Conservation (phyloP, 2,113 vertebrate genomes). For the Indri indri region DNA sequence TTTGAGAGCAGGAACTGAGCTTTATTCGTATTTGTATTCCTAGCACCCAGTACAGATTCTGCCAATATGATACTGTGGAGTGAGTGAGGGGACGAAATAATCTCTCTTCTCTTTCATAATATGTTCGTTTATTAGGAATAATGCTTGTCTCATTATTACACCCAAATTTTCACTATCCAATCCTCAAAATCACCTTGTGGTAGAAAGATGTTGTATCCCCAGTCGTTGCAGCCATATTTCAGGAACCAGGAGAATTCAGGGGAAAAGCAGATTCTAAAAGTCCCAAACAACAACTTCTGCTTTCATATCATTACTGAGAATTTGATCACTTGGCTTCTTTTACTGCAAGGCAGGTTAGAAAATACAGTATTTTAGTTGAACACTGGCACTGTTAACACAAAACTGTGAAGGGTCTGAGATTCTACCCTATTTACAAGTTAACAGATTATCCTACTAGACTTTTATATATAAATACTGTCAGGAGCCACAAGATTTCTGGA, state of each 20-base stretch:
- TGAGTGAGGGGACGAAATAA: background rate
- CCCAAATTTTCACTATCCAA: background rate
- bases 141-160: background rate
- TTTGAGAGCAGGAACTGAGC: background rate
- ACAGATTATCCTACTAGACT: background rate
- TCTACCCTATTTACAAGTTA: background rate
- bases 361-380: background rate
- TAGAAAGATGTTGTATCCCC: background rate
- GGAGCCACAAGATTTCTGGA: background rate
- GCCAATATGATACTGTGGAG: background rate
- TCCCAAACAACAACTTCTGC: background rate
- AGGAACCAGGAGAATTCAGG: background rate
- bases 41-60: background rate
- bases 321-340: background rate
- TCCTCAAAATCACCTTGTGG: background rate
- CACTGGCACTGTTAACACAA: background rate
- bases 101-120: background rate
- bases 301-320: background rate
- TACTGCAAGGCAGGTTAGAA: background rate
- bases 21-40: background rate
- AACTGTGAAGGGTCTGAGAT: background rate
- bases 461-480: background rate
- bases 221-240: background rate
- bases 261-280: background rate
- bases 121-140: background rate